Evolutionary conservation across 2,888 invertebrate species (phyloP).

Genomic region (Tineola bisselliella): DNA sequence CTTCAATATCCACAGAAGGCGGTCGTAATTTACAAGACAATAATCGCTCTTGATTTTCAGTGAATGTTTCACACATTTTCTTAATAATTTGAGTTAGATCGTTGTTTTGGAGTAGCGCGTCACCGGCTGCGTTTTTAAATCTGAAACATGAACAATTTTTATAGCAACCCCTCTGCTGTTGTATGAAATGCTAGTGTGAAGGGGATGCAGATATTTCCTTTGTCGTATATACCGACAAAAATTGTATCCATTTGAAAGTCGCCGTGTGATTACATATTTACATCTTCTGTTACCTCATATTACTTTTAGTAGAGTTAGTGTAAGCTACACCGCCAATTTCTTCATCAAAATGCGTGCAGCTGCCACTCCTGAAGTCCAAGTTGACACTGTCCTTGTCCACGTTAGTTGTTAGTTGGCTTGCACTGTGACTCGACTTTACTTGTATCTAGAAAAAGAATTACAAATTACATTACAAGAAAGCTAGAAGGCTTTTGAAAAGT

Average conservation of each 20-base stretch:
- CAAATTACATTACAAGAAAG: too few relatives aligned
- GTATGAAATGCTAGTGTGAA: too few relatives aligned
- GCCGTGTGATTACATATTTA: too few relatives aligned
- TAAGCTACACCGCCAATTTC: conserved; percentile 34
- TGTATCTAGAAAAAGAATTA: not conserved
- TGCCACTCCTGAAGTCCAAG: conserved; percentile 36
- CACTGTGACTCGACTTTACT: conserved; percentile 34
- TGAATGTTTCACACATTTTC: conserved; percentile 52
- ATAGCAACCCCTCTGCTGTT: too few relatives aligned
- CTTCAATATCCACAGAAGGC: conserved; percentile 40
- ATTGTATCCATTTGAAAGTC: too few relatives aligned
- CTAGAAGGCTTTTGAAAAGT: too few relatives aligned
- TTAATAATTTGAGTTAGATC: conserved; percentile 49
- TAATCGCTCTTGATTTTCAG: conserved; percentile 40
- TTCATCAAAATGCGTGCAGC: conserved; percentile 38
- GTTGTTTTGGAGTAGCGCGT: conserved; percentile 38
- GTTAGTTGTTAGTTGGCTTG: conserved; percentile 34
- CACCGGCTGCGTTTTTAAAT: conserved; percentile 48
- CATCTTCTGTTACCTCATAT: conserved; percentile 37
- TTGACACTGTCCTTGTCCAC: conserved; percentile 19
- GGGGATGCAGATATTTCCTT: too few relatives aligned
- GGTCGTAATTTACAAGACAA: conserved; percentile 26
- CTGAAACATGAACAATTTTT: conserved; percentile 25
- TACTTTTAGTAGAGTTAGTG: conserved; percentile 39
- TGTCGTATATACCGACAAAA: too few relatives aligned